Percentiles rank a stretch among this genome's conserved stretches.
phyloP scores from a whole-genome alignment of 2,113 vertebrate genomes.

The Melanerpes aurifrons region DNA sequence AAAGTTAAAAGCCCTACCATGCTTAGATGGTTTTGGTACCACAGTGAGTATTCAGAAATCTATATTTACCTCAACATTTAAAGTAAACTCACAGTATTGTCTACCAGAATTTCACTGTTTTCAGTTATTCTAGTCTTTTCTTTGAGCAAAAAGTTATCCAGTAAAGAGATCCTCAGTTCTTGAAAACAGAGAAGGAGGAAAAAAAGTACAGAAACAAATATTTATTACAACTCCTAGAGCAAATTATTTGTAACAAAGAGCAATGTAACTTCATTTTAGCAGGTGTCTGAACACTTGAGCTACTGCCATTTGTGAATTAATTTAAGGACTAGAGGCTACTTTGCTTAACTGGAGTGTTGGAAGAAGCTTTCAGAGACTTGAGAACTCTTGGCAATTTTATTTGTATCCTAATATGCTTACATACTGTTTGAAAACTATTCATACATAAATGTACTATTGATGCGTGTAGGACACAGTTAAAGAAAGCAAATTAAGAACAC shows the following conservation, averaged over 20 bases:
- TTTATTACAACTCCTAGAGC: not conserved
- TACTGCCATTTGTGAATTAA: not conserved
- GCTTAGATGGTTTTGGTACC: not conserved
- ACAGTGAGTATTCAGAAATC: not conserved
- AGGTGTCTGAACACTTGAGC: not conserved
- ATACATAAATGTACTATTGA: too few species aligned
- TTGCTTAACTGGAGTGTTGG: not conserved
- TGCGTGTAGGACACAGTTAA: not conserved
- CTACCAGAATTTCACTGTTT: slow-evolving; percentile 21
- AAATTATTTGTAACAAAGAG: not conserved
- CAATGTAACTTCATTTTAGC: not conserved
- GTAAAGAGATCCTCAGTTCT: slow-evolving; percentile 16
- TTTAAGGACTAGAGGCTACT: not conserved
- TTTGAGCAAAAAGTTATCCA: slow-evolving; percentile 11
- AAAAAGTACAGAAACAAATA: not conserved
- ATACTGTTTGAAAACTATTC: not conserved
- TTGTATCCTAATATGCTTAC: not conserved
- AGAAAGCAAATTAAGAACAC: not conserved
- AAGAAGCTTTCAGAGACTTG: not conserved
- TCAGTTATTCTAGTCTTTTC: not conserved
- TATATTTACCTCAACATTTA: not conserved
- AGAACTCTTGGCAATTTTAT: not conserved
- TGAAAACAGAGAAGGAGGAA: not conserved
- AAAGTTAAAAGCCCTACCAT: not conserved
- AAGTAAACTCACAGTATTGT: not conserved